phyloP scores from a whole-genome alignment of 2,113 vertebrate species.

The Zonotrichia leucophrys region DNA sequence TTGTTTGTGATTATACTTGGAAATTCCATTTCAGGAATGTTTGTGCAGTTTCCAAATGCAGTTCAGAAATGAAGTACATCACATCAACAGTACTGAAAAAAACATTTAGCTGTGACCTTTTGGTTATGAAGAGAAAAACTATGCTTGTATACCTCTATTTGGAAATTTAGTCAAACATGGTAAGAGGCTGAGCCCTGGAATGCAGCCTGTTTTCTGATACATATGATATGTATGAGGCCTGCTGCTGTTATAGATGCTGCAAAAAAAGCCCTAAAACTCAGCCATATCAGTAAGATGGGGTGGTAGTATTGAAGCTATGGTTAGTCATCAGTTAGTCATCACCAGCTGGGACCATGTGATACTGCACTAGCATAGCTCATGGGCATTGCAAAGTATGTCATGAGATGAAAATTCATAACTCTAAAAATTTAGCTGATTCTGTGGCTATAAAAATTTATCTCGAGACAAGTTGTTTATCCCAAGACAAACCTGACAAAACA shows the following conservation, averaged over 20 bases:
- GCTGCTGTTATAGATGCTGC: neutral
- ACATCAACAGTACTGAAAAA: neutral
- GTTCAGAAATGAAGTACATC: neutral
- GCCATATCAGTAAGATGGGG: neutral
- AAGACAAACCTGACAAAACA: neutral
- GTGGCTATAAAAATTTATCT: neutral
- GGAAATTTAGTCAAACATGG: neutral
- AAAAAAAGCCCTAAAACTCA: neutral
- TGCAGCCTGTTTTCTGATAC: neutral
- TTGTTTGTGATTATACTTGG: neutral
- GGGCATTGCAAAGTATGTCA: neutral
- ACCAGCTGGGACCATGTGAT: neutral
- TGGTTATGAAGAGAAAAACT: neutral
- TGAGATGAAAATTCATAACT: neutral
- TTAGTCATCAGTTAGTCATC: neutral
- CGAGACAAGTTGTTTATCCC: neutral
- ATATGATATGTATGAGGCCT: rapidly evolving
- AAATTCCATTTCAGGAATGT: neutral
- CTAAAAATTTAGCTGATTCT: neutral
- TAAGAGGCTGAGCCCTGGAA: neutral
- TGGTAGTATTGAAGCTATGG: neutral
- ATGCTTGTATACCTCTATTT: neutral
- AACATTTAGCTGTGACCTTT: neutral
- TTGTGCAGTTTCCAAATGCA: neutral
- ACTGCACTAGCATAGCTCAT: neutral